Conservation (phyloP, 2,113 vertebrate species). For the Laticauda colubrina region DNA sequence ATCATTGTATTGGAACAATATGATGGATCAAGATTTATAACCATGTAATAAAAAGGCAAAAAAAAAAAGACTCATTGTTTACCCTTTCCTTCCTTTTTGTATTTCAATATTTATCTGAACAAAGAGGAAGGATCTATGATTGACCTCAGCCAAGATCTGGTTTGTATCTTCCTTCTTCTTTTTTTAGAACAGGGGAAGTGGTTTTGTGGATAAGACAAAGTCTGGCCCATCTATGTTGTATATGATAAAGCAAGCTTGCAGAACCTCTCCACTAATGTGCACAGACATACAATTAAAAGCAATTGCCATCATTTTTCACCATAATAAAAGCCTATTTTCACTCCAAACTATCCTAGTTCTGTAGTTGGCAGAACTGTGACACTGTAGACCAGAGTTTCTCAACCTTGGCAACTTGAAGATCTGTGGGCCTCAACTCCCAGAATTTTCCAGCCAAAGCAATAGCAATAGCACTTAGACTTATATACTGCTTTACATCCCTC, state of each 20-base stretch:
- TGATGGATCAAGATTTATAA: background rate
- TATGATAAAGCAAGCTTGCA: background rate
- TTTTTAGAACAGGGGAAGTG: background rate
- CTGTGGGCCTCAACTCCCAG: background rate
- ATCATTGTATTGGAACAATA: background rate
- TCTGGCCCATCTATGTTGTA: background rate
- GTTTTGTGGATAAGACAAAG: background rate
- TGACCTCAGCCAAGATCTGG: background rate
- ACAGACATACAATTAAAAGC: background rate
- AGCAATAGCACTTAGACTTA: background rate
- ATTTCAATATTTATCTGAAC: background rate
- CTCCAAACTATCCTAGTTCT: background rate
- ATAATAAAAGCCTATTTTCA: background rate
- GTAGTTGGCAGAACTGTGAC: background rate
- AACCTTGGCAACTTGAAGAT: background rate
- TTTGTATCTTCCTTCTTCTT: background rate
- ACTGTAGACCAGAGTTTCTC: background rate
- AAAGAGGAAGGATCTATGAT: background rate
- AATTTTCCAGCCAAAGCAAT: background rate
- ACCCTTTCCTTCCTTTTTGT: background rate
- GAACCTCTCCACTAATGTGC: background rate
- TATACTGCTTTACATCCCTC: background rate
- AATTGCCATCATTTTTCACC: background rate
- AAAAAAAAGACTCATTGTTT: background rate
- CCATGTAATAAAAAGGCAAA: background rate